Conservation (phyloP, 2,888 invertebrate genomes). For the Conomelus anceps region DNA sequence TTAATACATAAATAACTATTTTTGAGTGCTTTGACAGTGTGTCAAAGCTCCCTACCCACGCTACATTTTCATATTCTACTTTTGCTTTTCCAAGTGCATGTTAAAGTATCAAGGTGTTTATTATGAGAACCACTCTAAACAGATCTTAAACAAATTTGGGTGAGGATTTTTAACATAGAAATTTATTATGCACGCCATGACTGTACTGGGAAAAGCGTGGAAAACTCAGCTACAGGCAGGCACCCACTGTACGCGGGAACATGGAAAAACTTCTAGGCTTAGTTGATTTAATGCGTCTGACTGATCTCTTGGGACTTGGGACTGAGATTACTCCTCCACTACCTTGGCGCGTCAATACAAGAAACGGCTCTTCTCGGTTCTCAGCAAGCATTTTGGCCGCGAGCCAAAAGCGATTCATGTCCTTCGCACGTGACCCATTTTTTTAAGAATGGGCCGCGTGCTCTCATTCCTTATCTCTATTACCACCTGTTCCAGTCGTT, state of each 20-base stretch:
- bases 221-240: neutral
- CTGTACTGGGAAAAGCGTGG: neutral
- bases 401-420: neutral
- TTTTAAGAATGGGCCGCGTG: neutral
- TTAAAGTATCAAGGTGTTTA: too few relatives aligned
- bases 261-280: neutral
- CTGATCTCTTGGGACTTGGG: neutral
- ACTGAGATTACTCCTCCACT: neutral
- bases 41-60: too few relatives aligned
- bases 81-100: too few relatives aligned
- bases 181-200: neutral
- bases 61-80: too few relatives aligned
- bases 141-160: neutral
- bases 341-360: neutral
- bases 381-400: neutral
- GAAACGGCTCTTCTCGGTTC: neutral
- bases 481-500: neutral
- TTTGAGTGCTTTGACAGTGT: too few relatives aligned
- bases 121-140: too few relatives aligned
- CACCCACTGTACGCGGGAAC: neutral
- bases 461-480: neutral
- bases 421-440: neutral
- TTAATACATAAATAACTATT: too few relatives aligned
- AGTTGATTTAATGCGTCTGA: neutral
- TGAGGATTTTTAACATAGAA: neutral